A percentile compares a stretch with the other conserved stretches of the same genome.
phyloP scores from a whole-genome alignment of 2,888 invertebrate species.

The Eucera pruinosa region DNA sequence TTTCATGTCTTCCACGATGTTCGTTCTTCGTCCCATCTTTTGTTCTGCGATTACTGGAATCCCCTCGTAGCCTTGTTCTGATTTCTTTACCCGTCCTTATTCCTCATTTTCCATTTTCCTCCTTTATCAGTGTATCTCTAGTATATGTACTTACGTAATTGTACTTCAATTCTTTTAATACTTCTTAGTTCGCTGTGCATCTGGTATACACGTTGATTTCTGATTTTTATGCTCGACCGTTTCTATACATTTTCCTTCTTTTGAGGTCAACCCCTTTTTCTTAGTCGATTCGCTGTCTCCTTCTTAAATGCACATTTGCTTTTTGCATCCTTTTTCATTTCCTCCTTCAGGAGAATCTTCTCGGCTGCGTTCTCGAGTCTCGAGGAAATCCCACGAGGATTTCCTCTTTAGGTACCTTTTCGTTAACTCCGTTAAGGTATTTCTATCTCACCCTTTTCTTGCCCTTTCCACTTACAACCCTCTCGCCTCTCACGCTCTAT shows the following conservation, averaged over 20 bases:
- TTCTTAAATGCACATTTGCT: constrained; percentile 42
- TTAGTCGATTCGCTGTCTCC: background rate
- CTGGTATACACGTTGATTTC: background rate
- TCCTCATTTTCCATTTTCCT: background rate
- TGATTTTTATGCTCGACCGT: constrained; percentile 5
- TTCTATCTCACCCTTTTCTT: constrained; percentile 13
- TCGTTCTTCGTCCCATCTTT: background rate
- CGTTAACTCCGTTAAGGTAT: constrained; percentile 66
- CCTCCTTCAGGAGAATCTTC: background rate
- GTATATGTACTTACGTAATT: background rate
- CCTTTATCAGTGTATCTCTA: no score
- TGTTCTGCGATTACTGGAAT: constrained; percentile 19
- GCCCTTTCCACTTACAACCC: background rate
- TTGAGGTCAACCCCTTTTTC: background rate
- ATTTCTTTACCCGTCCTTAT: constrained; percentile 2
- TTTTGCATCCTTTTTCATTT: constrained; percentile 15
- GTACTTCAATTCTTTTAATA: constrained; percentile 4
- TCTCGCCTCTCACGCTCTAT: constrained; percentile 7
- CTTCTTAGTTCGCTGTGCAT: background rate
- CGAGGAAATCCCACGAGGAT: constrained; percentile 66
- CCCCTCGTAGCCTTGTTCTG: background rate
- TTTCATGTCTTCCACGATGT: background rate
- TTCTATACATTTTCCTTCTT: background rate
- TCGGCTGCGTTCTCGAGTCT: constrained; percentile 13
- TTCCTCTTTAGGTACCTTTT: constrained; percentile 65